phyloP scores from a whole-genome alignment of 2,888 invertebrate genomes.

The Caenorhabditis zanzibari region DNA sequence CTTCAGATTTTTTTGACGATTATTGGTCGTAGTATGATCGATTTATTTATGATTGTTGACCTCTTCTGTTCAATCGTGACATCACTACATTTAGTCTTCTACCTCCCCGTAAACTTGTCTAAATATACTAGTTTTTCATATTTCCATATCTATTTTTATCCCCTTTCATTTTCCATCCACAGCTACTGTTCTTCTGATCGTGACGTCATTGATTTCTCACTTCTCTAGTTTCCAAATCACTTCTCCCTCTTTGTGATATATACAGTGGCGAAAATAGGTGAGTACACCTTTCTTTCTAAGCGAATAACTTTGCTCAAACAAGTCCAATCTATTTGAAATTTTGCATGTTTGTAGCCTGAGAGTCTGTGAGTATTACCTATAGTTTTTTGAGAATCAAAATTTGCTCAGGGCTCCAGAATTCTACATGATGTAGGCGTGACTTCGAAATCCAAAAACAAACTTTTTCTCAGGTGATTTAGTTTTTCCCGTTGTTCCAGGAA shows the following conservation, averaged over 20 bases:
- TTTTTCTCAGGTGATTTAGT: no score
- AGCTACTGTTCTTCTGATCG: slow-evolving; percentile 2
- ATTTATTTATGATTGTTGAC: slow-evolving; percentile 2
- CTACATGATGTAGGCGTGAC: no score
- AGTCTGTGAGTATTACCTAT: no score
- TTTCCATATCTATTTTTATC: slow-evolving; percentile 42
- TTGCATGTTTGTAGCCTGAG: no score
- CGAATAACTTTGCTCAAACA: no score
- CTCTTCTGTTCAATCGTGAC: slow-evolving; percentile 7
- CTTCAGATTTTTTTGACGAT: neutral
- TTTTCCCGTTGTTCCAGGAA: no score
- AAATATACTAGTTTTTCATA: slow-evolving; percentile 26
- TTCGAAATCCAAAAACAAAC: no score
- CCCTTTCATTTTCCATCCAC: slow-evolving; percentile 7
- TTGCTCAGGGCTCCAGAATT: no score
- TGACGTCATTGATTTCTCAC: slow-evolving; percentile 54
- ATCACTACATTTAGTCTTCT: neutral
- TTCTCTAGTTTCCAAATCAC: slow-evolving; percentile 24
- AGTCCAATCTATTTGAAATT: no score
- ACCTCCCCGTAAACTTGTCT: neutral
- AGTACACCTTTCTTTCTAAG: no score
- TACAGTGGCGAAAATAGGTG: no score
- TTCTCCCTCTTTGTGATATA: neutral
- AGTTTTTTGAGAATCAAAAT: no score
- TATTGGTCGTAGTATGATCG: slow-evolving; percentile 6